Conservation (phyloP, 2,113 vertebrate genomes). For the Dermatemys mawii region DNA sequence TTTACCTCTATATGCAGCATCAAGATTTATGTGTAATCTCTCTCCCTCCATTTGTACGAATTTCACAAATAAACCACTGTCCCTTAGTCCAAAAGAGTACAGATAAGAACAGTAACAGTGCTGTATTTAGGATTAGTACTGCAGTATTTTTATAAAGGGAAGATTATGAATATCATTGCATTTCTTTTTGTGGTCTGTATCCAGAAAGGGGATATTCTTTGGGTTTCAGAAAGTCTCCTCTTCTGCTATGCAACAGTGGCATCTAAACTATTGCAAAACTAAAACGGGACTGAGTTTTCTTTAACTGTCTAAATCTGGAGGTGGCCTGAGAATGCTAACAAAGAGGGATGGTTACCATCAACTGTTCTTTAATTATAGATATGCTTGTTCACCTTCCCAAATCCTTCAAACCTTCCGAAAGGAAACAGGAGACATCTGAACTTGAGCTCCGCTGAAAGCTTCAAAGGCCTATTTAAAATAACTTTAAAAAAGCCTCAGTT, state of each 20-base stretch:
- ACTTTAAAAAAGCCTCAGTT: slow-evolving; percentile 12
- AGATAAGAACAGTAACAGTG: not conserved
- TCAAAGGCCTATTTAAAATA: slow-evolving; percentile 65
- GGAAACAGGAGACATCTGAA: slow-evolving; percentile 73
- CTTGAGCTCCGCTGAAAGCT: slow-evolving; percentile 39
- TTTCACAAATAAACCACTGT: not conserved
- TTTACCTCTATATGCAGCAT: not conserved
- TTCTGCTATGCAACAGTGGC: slow-evolving; percentile 57
- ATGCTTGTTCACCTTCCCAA: slow-evolving; percentile 75
- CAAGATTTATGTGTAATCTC: not conserved
- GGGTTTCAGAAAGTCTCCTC: slow-evolving; percentile 33
- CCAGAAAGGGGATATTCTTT: not conserved
- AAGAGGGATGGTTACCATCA: slow-evolving; percentile 58
- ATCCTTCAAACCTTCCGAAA: slow-evolving; percentile 57
- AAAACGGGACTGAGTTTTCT: slow-evolving; percentile 53
- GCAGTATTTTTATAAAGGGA: not conserved
- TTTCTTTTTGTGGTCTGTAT: not conserved
- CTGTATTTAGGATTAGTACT: not conserved
- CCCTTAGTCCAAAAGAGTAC: not conserved
- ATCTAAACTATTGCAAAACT: slow-evolving; percentile 71
- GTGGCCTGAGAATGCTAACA: slow-evolving; percentile 59
- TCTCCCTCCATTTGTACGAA: not conserved
- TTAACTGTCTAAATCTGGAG: slow-evolving; percentile 71
- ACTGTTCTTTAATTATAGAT: slow-evolving; percentile 76
- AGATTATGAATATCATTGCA: not conserved